These are phyloP conservation scores for Pachliopta kotzebuea DNA, from an alignment of 2,888 invertebrate genomes.

Conservation along the genomic window DNA sequence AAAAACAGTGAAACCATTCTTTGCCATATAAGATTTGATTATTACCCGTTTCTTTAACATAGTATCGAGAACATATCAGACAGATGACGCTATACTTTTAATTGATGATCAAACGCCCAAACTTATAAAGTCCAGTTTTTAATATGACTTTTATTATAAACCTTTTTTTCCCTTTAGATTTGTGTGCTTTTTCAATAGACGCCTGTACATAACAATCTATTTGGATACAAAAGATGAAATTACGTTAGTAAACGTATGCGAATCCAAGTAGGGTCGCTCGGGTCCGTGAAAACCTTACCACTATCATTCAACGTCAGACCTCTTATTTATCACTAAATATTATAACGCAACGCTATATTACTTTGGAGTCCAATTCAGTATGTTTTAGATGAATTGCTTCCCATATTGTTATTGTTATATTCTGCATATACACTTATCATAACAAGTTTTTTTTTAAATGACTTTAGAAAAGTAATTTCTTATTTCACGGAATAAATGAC, in stretches of 20 bases:
- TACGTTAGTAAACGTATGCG: conserved; percentile 53
- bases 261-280: conserved; percentile 44
- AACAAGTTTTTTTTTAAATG: no score
- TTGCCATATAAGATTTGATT: no score
- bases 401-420: neutral
- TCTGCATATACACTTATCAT: no score
- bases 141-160: neutral
- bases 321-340: conserved; percentile 65
- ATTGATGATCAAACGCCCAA: no score
- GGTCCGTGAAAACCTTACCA: conserved; percentile 36
- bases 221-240: conserved; percentile 47
- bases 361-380: conserved; percentile 4
- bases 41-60: no score
- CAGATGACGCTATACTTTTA: no score
- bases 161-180: conserved; percentile 1
- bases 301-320: conserved; percentile 69
- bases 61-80: no score
- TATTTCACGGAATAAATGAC: no score
- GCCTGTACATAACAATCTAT: conserved; percentile 34
- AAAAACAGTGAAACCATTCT: no score
- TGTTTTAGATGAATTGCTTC: neutral
- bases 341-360: conserved; percentile 14
- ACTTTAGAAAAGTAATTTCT: no score
- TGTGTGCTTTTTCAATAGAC: neutral
- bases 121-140: no score